Evolutionary conservation across 1,140 invertebrate genomes (phyloP), one percentile per base, ranked within the genome.

Genomic region (Eueides isabella): DNA sequence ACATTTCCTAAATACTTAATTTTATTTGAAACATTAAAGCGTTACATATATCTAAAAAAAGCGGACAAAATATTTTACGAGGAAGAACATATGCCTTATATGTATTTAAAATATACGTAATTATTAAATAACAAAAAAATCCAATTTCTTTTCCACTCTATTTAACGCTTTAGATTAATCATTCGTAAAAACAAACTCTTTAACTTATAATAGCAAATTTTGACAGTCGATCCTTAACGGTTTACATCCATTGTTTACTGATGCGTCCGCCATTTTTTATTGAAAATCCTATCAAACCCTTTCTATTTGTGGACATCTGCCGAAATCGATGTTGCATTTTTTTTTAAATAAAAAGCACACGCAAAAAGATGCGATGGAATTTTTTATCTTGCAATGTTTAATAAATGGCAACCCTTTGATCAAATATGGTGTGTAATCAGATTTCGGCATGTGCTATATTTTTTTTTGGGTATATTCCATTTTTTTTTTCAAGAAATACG

Each of bases 281-380:
- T 76, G 48, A 85, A 88, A 90, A 85, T 69, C 80, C 81, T 81
- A 92, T 91, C 88, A 91, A 92, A 91, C 88, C 89, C 89, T 91
- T 92, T 91, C 85, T 91, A 88, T 89, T 86, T 87, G 85, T 84
- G 85, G 89, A 91, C 91, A 92, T 91, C 91, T 92, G 91, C 90
- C 85, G 85, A 91, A 90, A 91, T 91, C 86, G 85, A 91, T 91
- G 91, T 91, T 85, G 90, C 90, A 89, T 89, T 92, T 91, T 90
- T 92, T 92, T 84, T 67, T 48, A 61, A 73, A 31, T 66, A 76
- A 81, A 83, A 84, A 72, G 68, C 85, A 80, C 85, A 79, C 80
- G 86, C 86, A 91, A 89, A 92, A 90, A 88, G 82, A 82, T 83
- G 68, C 80, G 11, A 61, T 69, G 44, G 84, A 72, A 78, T 76